A percentile compares a stretch with the other conserved stretches of the same genome.
phyloP scores from a whole-genome alignment of 2,797 vertebrate genomes.

The Falco concolor region DNA sequence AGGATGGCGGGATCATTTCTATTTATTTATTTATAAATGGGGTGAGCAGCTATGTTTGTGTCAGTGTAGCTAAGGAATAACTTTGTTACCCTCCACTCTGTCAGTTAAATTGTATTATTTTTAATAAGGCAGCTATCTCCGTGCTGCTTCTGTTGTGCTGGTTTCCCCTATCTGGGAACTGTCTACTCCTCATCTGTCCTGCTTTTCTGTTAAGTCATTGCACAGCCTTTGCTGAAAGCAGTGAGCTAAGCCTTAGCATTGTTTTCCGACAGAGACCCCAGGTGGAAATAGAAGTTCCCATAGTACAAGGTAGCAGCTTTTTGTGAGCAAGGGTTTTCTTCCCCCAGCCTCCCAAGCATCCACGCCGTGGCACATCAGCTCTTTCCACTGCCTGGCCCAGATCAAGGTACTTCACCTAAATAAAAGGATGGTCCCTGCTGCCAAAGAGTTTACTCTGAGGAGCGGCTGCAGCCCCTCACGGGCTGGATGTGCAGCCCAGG shows the following conservation, averaged over 20 bases:
- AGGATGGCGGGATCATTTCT: not conserved
- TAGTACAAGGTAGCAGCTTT: not conserved
- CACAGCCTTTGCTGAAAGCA: not conserved
- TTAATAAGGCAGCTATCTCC: slow-evolving; percentile 20
- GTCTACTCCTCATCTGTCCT: not conserved
- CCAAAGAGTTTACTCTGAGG: not conserved
- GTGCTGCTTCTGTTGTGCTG: not conserved
- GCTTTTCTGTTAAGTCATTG: slow-evolving; percentile 24
- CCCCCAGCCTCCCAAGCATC: not conserved
- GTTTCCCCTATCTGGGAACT: not conserved
- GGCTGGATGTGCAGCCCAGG: not conserved
- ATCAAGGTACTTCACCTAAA: not conserved
- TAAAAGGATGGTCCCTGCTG: not conserved
- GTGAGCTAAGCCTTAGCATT: not conserved
- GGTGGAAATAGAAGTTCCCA: not conserved
- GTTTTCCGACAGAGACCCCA: not conserved
- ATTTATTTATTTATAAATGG: not conserved
- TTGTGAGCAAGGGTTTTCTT: not conserved
- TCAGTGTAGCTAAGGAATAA: not conserved
- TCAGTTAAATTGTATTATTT: slow-evolving; percentile 24
- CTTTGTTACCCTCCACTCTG: not conserved
- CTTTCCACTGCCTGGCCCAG: not conserved
- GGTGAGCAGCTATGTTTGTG: not conserved
- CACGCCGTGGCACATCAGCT: not conserved
- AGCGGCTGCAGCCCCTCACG: not conserved